Evolutionary conservation across 2,888 invertebrate genomes (phyloP), one percentile per base, ranked within the genome.

Genomic region (Cyrtodaria siliqua): DNA sequence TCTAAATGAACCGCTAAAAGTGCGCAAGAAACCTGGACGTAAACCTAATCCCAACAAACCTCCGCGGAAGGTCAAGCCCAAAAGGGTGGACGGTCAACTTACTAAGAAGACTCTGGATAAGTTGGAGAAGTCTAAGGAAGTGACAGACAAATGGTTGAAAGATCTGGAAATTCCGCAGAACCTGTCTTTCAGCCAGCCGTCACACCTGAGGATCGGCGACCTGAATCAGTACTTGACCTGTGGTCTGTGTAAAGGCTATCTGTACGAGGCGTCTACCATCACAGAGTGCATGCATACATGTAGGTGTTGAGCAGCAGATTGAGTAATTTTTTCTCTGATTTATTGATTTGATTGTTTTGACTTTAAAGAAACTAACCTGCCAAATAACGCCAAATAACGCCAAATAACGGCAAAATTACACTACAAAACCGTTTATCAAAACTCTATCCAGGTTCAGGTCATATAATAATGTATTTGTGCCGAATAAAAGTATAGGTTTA

Each of bases 201-300:
- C 84, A 2, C 63, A 62, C 18, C 55, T 85, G 26, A 47, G 66
- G n/a, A 77, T 89, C 9, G 60, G 59, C 8, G 85, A 86, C 42
- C 60, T 90, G 8, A 90, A 90, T 69, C 82, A 86, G 29, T 88
- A 88, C 62, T 69, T 90, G 20, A 88, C 88, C n/a, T 90, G 90
- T 85, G 89, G 87, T 1, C 74, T 90, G 16, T 90, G 90, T 79
- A 83, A 84, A 44, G 90, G 90, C 1, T 90, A 90, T 55, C 67
- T 90, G 57, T 90, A 89, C 80, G 90, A 90, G 67, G 90, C 90
- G 20, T 86, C 89, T 14, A 90, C 90, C 16, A 88, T 90, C 29
- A 90, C 90, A 64, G 90, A 90, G 50, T 90, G 90, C 62, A 90
- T 90, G 90, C 90, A 90, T 70, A 88, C 89, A 20, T 90, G 90